Percentiles rank a stretch among this genome's conserved stretches.
phyloP scores from a whole-genome alignment of 2,888 invertebrate genomes.

The Portevinia maculata region DNA sequence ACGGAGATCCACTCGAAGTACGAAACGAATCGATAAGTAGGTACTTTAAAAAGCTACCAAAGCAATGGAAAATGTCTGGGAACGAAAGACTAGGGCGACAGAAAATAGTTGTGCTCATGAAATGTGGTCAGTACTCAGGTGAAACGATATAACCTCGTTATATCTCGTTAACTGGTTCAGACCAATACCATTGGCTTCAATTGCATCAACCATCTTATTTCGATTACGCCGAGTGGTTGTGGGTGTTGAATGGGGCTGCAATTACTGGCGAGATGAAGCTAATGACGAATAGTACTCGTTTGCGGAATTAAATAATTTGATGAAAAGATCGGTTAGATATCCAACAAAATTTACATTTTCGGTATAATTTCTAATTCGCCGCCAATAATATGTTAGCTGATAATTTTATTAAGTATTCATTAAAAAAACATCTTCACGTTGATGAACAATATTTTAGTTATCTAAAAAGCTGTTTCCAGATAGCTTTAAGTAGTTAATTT shows the following conservation, averaged over 20 bases:
- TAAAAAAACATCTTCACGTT: too few species aligned
- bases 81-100: neutral
- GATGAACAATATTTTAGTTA: too few species aligned
- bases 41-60: neutral
- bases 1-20: neutral
- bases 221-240: neutral
- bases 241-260: neutral
- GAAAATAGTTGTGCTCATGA: conserved; percentile 4
- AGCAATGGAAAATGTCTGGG: neutral
- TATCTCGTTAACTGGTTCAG: neutral
- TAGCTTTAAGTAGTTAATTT: too few species aligned
- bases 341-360: too few species aligned
- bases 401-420: too few species aligned
- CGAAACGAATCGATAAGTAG: neutral
- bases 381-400: too few species aligned
- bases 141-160: neutral
- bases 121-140: neutral
- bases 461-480: too few species aligned
- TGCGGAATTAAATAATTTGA: too few species aligned
- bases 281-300: neutral
- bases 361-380: too few species aligned
- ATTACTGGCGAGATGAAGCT: neutral
- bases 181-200: neutral
- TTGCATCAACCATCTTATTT: neutral
- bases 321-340: too few species aligned